Conservation (phyloP, 2,888 invertebrate species). For the Drosophila ezoana region DNA sequence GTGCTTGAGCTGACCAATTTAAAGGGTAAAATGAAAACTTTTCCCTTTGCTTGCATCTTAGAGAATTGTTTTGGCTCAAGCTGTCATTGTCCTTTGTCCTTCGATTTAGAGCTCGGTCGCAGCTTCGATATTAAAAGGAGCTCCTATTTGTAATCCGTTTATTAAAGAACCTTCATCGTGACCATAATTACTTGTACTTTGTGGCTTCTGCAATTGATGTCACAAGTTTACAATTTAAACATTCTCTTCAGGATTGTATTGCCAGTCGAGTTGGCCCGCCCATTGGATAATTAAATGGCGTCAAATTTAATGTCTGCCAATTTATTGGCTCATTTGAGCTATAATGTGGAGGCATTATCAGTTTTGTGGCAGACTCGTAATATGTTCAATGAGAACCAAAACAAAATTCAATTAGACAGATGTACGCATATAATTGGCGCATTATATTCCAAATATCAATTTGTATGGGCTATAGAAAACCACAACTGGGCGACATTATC, state of each 20-base stretch:
- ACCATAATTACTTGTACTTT: too few relatives aligned
- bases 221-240: too few relatives aligned
- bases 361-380: slow-evolving; percentile 12
- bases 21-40: not conserved
- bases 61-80: slow-evolving; percentile 52
- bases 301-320: slow-evolving; percentile 41
- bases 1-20: slow-evolving; percentile 29
- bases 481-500: slow-evolving; percentile 23
- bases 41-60: slow-evolving; percentile 28
- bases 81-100: slow-evolving; percentile 52
- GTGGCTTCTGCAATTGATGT: too few relatives aligned
- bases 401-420: slow-evolving; percentile 48
- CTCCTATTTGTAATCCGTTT: too few relatives aligned
- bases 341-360: slow-evolving; percentile 24
- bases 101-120: slow-evolving; percentile 52
- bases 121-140: too few relatives aligned
- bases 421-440: slow-evolving; percentile 24
- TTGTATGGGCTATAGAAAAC: slow-evolving; percentile 31
- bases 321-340: slow-evolving; percentile 40
- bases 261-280: too few relatives aligned
- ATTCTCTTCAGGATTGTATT: too few relatives aligned
- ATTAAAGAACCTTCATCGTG: too few relatives aligned
- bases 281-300: slow-evolving; percentile 16
- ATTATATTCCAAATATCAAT: slow-evolving; percentile 50
- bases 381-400: slow-evolving; percentile 7